phyloP scores from a whole-genome alignment of 2,797 vertebrate genomes.

The Amniataba percoides region DNA sequence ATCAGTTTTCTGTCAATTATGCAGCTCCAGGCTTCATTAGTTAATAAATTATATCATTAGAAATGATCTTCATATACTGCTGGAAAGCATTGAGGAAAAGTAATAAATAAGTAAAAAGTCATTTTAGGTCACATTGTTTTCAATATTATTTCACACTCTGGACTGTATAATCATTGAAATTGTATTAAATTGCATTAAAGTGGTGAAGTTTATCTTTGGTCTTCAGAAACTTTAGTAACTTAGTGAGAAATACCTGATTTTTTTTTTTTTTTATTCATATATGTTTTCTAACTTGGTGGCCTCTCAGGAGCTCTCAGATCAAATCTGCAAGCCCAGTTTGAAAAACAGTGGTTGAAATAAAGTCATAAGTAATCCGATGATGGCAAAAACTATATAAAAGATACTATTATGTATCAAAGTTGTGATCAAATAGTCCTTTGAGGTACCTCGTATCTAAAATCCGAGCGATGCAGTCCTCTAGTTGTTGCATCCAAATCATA shows the following conservation, averaged over 20 bases:
- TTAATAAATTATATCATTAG: neutral
- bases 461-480: neutral
- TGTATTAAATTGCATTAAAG: neutral
- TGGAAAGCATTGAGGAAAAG: neutral
- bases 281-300: too few relatives aligned
- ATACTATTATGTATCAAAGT: neutral
- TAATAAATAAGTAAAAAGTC: neutral
- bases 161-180: neutral
- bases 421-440: neutral
- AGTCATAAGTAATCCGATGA: neutral
- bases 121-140: neutral
- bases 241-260: too few relatives aligned
- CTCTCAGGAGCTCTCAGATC: too few relatives aligned
- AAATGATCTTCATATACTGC: too few relatives aligned
- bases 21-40: neutral
- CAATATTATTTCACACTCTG: neutral
- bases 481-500: slow-evolving; percentile 8
- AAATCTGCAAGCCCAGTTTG: too few relatives aligned
- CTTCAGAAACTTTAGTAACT: too few relatives aligned
- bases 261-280: too few relatives aligned
- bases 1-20: neutral
- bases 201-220: neutral
- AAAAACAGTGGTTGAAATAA: too few relatives aligned
- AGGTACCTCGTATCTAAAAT: neutral
- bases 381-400: neutral